phyloP scores from a whole-genome alignment of 1,140 invertebrate genomes.

The Monochamus saltuarius region DNA sequence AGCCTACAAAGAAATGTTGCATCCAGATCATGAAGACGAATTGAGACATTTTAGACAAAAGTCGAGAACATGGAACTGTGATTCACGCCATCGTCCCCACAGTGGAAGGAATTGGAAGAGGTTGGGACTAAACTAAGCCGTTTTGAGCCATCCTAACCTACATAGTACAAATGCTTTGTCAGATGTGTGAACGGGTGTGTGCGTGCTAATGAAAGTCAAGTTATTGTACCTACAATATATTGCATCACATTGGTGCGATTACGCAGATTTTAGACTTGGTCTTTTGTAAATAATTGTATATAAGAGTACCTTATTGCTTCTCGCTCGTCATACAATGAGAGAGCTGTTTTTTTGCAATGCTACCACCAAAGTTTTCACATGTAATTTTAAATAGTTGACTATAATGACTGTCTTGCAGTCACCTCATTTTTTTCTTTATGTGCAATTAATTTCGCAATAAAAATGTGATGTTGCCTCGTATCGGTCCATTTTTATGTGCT shows the following conservation, averaged over 20 bases:
- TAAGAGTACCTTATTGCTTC: slow-evolving; percentile 11
- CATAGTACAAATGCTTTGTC: slow-evolving; percentile 23
- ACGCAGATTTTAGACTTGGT: slow-evolving; percentile 16
- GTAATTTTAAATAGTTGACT: slow-evolving; percentile 28
- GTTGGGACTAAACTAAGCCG: slow-evolving; percentile 18
- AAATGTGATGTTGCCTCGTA: slow-evolving; percentile 19
- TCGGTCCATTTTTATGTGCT: slow-evolving; percentile 11
- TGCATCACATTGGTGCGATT: slow-evolving; percentile 24
- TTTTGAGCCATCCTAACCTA: slow-evolving; percentile 9
- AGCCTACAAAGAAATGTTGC: slow-evolving; percentile 76
- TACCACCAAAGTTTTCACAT: slow-evolving; percentile 32
- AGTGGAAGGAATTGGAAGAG: slow-evolving; percentile 27
- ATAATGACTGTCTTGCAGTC: slow-evolving; percentile 5
- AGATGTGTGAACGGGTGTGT: neutral
- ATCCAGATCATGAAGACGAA: slow-evolving; percentile 72
- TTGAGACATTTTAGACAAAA: slow-evolving; percentile 73
- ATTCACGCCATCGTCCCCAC: slow-evolving; percentile 31
- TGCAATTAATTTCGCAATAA: slow-evolving; percentile 39
- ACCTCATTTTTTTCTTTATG: slow-evolving; percentile 27
- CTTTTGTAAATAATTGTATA: slow-evolving; percentile 28
- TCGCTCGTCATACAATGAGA: slow-evolving; percentile 29
- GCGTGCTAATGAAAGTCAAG: neutral
- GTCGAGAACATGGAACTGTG: slow-evolving; percentile 70
- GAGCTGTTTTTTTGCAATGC: slow-evolving; percentile 33
- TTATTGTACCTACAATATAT: slow-evolving; percentile 1